Percentiles rank a stretch among this genome's conserved stretches.
phyloP scores from a whole-genome alignment of 2,888 invertebrate genomes.

The Chelonus formosanus region DNA sequence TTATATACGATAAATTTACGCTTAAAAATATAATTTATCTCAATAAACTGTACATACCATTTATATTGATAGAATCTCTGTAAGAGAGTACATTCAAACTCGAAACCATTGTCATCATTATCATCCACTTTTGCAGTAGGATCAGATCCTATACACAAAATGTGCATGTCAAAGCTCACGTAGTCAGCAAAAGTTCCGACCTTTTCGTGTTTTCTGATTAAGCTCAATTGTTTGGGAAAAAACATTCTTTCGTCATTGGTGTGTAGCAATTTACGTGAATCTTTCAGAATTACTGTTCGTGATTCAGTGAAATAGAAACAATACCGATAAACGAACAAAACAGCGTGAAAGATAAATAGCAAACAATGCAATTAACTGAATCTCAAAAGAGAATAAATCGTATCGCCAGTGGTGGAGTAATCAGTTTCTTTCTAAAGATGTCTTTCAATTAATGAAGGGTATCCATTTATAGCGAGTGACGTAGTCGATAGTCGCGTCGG shows the following conservation, averaged over 20 bases:
- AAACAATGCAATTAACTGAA: constrained; percentile 20
- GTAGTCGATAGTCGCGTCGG: constrained; percentile 16
- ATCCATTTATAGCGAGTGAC: constrained; percentile 26
- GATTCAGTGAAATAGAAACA: constrained; percentile 22
- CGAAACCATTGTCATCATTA: no score
- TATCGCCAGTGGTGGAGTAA: constrained; percentile 20
- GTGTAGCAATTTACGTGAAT: constrained; percentile 7
- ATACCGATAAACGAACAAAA: constrained; percentile 25
- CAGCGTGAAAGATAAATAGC: constrained; percentile 5
- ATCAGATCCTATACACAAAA: neutral
- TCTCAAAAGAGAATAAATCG: constrained; percentile 22
- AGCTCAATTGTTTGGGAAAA: constrained; percentile 19
- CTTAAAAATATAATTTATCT: no score
- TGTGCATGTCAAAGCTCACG: constrained; percentile 6
- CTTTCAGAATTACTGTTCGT: constrained; percentile 14
- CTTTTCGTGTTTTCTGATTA: constrained; percentile 24
- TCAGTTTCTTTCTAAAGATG: constrained; percentile 25
- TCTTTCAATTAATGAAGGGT: constrained; percentile 30
- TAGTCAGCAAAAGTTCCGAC: constrained; percentile 6
- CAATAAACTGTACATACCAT: no score
- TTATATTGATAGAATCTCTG: no score
- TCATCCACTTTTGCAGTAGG: no score
- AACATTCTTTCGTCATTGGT: constrained; percentile 5
- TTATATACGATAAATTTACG: constrained; percentile 17
- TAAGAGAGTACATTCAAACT: no score